Percentiles rank a stretch among this genome's conserved stretches.
Conservation (phyloP, 2,888 invertebrate species). For the Hoplodrina ambigua region DNA sequence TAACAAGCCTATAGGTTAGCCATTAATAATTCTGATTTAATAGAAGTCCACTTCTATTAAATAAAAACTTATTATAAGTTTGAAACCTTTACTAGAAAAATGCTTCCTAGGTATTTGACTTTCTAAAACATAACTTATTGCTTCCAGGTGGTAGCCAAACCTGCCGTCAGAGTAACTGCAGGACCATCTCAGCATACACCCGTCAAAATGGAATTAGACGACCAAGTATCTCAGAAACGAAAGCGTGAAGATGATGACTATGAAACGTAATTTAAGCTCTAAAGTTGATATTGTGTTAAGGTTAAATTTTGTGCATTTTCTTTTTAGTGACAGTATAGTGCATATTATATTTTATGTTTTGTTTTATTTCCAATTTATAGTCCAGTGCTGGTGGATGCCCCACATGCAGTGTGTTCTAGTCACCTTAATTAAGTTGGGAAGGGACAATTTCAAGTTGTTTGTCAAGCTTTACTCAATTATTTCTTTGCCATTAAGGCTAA, state of each 20-base stretch:
- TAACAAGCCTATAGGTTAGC: no score
- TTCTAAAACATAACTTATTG: background rate
- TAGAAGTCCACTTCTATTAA: no score
- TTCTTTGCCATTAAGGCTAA: no score
- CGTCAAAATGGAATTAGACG: constrained; percentile 91
- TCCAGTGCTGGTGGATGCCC: background rate
- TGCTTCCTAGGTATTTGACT: no score
- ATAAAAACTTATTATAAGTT: no score
- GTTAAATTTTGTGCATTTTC: constrained; percentile 43
- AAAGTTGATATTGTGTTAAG: constrained; percentile 32
- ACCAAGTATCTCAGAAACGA: constrained; percentile 88
- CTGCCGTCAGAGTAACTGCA: constrained; percentile 84
- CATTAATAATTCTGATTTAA: no score
- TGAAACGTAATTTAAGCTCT: constrained; percentile 77
- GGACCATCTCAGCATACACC: constrained; percentile 81
- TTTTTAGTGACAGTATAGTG: constrained; percentile 25
- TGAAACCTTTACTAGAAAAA: no score
- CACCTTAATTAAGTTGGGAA: background rate
- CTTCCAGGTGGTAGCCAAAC: constrained; percentile 84
- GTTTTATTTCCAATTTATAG: constrained; percentile 12
- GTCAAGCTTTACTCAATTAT: no score
- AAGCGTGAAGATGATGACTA: constrained; percentile 93
- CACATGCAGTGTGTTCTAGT: background rate
- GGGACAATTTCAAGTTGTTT: no score
- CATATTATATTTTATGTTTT: background rate